Evolutionary conservation across 1,140 invertebrate species (phyloP), one percentile per base, ranked within the genome.

Genomic region (Myzus persicae): DNA sequence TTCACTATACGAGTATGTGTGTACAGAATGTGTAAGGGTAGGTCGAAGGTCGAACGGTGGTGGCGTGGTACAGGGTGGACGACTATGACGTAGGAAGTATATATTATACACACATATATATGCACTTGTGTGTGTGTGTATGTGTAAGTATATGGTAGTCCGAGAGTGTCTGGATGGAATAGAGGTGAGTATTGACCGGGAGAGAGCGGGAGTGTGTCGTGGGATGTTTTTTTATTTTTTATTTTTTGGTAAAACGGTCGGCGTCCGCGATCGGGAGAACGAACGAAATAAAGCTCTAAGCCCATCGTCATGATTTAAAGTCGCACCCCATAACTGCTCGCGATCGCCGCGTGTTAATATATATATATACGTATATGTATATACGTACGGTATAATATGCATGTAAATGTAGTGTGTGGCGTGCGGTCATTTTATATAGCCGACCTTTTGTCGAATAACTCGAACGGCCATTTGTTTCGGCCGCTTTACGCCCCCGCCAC

Each of bases 361-460:
- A 46, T 46, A 46, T 46, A 46, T 46, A 51, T 51, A 22, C 14
- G 14, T 5, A 24, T 51, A 24, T 51, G 7, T 22, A 5, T 51
- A 22, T 22, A 24, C 20, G 14, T 6, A 24, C 4, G 48, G 14
- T 48, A 46, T 46, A 46, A 46, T 11, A 59, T 59, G 3, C 24
- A 67, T 76, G 54, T 31, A 31, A 18, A n/a, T 51, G 8, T 40
- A 54, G 46, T 54, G 22, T 76, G 9, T 42, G 11, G 24, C 26
- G 14, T 40, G 54, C 18, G 54, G 48, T 92, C 9, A 48, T 82
- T 82, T 92, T 92, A 92, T 48, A 81, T 20, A 81, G 44, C 91
- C 44, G 44, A 92, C 76, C 76, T 92, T 82, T 82, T 82, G n/a
- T 44, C 36, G 76, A 92, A 92, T 40, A 54, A 67, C 26, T 91